Percentiles rank a stretch among this genome's conserved stretches.
These are phyloP conservation scores for Helarctos malayanus DNA, from an alignment of 2,797 vertebrate genomes.

Conservation along the genomic window DNA sequence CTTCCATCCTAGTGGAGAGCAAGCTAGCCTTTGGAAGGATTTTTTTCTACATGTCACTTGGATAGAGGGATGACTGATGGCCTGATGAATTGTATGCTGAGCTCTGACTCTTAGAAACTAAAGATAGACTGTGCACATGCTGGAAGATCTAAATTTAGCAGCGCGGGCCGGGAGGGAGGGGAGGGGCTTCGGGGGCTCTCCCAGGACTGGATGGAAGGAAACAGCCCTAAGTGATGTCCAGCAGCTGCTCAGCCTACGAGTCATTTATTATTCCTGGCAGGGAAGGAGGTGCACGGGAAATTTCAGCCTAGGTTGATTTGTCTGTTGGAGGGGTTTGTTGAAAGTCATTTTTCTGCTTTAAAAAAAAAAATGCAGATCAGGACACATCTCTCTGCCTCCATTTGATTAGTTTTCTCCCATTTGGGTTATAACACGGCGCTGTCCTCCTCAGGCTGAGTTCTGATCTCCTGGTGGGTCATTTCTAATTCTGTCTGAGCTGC, in stretches of 20 bases:
- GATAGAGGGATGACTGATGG: conserved; percentile 74
- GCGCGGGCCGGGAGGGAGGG: background rate
- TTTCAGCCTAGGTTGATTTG: background rate
- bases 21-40: background rate
- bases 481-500: conserved; percentile 6
- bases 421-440: rapidly evolving
- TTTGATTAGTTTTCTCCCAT: background rate
- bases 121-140: conserved; percentile 86
- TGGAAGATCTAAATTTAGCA: conserved; percentile 85
- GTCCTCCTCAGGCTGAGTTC: background rate
- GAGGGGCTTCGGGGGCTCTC: background rate
- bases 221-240: conserved; percentile 66
- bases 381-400: background rate
- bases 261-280: conserved; percentile 17
- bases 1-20: conserved; percentile 11
- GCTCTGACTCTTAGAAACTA: conserved; percentile 85
- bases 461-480: background rate
- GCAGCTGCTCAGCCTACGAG: background rate
- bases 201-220: conserved; percentile 70
- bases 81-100: conserved; percentile 78
- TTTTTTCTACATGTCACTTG: conserved; percentile 73
- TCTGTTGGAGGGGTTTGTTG: conserved; percentile 35
- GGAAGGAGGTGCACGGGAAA: conserved; percentile 21
- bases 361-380: background rate
- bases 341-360: conserved; percentile 29